Evolutionary conservation across 23 tunicate genomes (phyloP).

Genomic region (Styela plicata): DNA sequence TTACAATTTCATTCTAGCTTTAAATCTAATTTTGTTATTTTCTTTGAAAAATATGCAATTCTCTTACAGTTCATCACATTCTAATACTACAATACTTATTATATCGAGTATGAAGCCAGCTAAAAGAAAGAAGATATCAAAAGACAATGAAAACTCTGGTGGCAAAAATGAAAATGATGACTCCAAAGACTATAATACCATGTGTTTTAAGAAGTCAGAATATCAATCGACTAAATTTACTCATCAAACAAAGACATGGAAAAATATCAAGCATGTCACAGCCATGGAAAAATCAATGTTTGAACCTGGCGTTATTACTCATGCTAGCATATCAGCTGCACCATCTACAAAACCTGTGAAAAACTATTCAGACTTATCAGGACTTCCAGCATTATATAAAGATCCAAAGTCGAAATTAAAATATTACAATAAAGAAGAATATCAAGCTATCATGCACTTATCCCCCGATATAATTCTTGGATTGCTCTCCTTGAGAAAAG

Average conservation of each 20-base stretch:
- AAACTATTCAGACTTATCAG: slow-evolving; percentile 78
- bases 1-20: too few species aligned
- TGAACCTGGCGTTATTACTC: slow-evolving; percentile 28
- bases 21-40: too few species aligned
- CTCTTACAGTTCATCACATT: too few species aligned
- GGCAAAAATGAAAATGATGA: not conserved
- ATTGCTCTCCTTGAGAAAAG: slow-evolving; percentile 48
- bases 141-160: not conserved
- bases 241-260: slow-evolving; percentile 55
- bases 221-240: slow-evolving; percentile 52
- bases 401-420: slow-evolving; percentile 64
- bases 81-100: too few species aligned
- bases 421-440: slow-evolving; percentile 72
- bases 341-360: slow-evolving; percentile 61
- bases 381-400: slow-evolving; percentile 64
- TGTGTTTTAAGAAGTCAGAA: slow-evolving; percentile 60
- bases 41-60: too few species aligned
- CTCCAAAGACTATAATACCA: not conserved
- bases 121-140: slow-evolving; percentile 12
- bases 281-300: slow-evolving; percentile 42
- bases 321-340: slow-evolving; percentile 61
- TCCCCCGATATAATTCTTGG: slow-evolving; percentile 61
- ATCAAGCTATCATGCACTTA: slow-evolving; percentile 44
- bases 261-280: slow-evolving; percentile 64
- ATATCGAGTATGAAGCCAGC: slow-evolving; percentile 31